These are phyloP conservation scores for Xenotilapia longispinis DNA, from an alignment of 2,113 vertebrate genomes.

Conservation along the genomic window DNA sequence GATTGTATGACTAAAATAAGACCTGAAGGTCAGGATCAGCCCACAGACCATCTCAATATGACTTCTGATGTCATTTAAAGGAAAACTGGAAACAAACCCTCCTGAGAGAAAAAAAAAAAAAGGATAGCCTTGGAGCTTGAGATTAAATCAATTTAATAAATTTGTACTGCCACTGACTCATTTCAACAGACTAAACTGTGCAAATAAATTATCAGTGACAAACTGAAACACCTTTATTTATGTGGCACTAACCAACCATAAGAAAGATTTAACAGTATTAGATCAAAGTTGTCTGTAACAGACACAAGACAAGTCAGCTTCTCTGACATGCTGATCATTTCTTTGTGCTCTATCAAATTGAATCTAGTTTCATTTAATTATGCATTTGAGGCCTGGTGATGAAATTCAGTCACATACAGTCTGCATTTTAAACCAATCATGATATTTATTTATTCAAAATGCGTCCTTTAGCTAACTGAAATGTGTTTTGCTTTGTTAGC, in stretches of 20 bases:
- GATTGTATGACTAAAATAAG: not conserved
- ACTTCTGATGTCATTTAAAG: too few relatives aligned
- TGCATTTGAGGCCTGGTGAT: not conserved
- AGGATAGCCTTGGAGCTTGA: too few relatives aligned
- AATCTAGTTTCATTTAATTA: not conserved
- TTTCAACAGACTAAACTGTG: not conserved
- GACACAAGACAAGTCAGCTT: not conserved
- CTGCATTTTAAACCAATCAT: not conserved
- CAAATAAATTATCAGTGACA: not conserved
- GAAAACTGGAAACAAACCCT: too few relatives aligned
- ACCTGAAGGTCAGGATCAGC: not conserved
- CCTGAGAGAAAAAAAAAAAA: too few relatives aligned
- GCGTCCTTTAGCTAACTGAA: not conserved
- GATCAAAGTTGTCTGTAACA: not conserved
- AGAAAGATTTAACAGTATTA: not conserved
- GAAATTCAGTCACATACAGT: not conserved
- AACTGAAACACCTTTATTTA: not conserved
- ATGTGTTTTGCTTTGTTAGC: not conserved
- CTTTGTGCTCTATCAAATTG: not conserved
- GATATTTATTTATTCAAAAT: not conserved
- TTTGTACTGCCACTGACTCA: not conserved
- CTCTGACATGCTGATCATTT: not conserved
- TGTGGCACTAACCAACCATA: not conserved
- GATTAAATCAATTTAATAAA: too few relatives aligned
- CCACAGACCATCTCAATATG: too few relatives aligned